phyloP scores from a whole-genome alignment of 2,888 invertebrate genomes.

The Scaptomyza polygonia region DNA sequence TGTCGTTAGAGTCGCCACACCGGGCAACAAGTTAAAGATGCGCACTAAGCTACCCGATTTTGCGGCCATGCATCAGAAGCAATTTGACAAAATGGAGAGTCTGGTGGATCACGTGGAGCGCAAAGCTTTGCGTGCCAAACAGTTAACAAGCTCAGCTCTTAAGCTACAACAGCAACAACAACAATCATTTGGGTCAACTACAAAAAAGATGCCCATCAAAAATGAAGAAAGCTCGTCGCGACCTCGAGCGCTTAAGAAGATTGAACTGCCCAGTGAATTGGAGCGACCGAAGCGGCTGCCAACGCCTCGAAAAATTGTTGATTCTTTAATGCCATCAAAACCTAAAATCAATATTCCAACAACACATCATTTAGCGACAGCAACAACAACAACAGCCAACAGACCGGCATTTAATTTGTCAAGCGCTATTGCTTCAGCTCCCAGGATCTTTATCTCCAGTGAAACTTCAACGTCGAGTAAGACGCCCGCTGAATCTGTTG shows the following conservation, averaged over 20 bases:
- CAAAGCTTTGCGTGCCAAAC: constrained; percentile 83
- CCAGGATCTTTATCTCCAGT: constrained; percentile 30
- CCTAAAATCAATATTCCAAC: not conserved
- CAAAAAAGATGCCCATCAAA: constrained; percentile 18
- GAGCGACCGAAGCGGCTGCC: constrained; percentile 15
- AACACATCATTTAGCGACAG: not conserved
- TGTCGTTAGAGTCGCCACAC: constrained; percentile 31
- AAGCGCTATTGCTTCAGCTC: constrained; percentile 23
- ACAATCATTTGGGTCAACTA: constrained; percentile 12
- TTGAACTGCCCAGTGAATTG: constrained; percentile 45
- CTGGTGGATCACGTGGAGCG: constrained; percentile 86
- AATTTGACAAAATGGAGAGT: constrained; percentile 89
- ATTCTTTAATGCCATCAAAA: constrained; percentile 8
- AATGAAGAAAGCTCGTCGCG: constrained; percentile 22
- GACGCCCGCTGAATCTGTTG: not conserved
- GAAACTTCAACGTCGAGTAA: not conserved
- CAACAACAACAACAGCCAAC: not conserved
- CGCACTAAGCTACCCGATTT: constrained; percentile 89
- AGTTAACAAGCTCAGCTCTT: constrained; percentile 67
- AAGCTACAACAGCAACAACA: constrained; percentile 49
- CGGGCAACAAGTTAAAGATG: constrained; percentile 53
- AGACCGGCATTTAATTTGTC: constrained; percentile 61
- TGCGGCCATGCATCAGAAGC: constrained; percentile 87
- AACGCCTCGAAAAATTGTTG: constrained; percentile 18
- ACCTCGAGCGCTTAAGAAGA: constrained; percentile 53